Percentiles rank a stretch among this genome's conserved stretches.
These are phyloP conservation scores for Epizoanthus scotinus DNA, from an alignment of 92 coral and sea anemone species.

Conservation along the genomic window DNA sequence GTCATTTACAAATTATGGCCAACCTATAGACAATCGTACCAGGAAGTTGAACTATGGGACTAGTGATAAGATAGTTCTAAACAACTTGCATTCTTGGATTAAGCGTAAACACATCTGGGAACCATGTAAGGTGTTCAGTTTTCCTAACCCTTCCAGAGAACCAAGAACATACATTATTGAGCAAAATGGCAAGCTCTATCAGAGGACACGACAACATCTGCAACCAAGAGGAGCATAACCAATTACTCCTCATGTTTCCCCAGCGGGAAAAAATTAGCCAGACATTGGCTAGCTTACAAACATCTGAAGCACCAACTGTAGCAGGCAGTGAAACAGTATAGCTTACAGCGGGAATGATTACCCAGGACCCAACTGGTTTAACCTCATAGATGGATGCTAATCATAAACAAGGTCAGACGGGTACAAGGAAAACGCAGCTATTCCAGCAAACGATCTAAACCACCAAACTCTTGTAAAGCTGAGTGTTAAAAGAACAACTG, in stretches of 20 bases:
- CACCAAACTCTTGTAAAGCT: no score
- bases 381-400: no score
- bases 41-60: conserved; percentile 23
- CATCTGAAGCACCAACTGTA: no score
- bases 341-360: no score
- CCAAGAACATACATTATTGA: conserved; percentile 45
- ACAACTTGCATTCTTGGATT: conserved; percentile 42
- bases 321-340: no score
- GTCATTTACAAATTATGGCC: conserved; percentile 30
- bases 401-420: no score
- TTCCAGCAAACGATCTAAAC: no score
- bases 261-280: conserved; percentile 3
- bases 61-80: conserved; percentile 36
- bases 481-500: no score
- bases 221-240: conserved; percentile 19
- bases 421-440: no score
- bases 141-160: conserved; percentile 31
- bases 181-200: conserved; percentile 47
- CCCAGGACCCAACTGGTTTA: no score
- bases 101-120: conserved; percentile 48
- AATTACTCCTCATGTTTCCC: conserved; percentile 5
- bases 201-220: conserved; percentile 40
- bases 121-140: conserved; percentile 21
- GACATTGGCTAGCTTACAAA: no score
- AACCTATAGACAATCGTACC: conserved; percentile 27